Base-by-base conservation (phyloP, 1,140 invertebrate species). In the Heliothis virescens region DNA sequence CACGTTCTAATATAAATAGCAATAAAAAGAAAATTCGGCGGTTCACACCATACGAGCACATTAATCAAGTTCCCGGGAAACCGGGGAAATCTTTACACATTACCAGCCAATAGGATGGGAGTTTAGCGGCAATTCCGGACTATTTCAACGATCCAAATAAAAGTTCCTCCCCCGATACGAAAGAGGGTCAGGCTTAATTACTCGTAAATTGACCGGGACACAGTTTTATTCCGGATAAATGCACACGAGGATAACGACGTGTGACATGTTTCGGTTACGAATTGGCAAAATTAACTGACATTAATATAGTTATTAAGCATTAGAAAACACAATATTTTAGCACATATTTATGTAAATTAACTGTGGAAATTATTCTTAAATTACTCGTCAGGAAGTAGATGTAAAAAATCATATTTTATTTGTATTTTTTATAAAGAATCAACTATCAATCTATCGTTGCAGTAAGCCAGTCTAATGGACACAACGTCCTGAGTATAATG, bases 141-240 rank as follows among this genome's bases (percentile, higher is more conserved):
- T 87, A 87, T 87, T 91, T 84, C 85, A 80, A 90, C 83, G 85
- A 84, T 84, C 84, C 83, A 88, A 92, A 94, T 94, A 94, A 94
- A 94, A 94, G 77, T 93, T 92, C 89, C 75, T 88, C 92, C 91
- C 92, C 86, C 83, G 81, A 85, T 86, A 87, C 78, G 89, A 91
- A 94, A 94, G 91, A 94, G 92, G 91, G 92, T 92, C 89, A 91
- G 88, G 79, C 88, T 94, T 94, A 94, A 94, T 94, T 94, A 93
- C 91, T 92, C 92, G 91, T 94, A 93, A 94, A 94, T 94, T 92
- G 92, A 92, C 91, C 91, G 86, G 89, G 89, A 89, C 89, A 90
- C 85, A 88, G 87, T 90, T 89, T 91, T 90, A 92, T 90, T 87
- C 86, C 72, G 83, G 85, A 89, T 91, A 90, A 89, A 93, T 90